Evolutionary conservation across 2,113 vertebrate species (phyloP).

Genomic region (Ceratotherium simum): DNA sequence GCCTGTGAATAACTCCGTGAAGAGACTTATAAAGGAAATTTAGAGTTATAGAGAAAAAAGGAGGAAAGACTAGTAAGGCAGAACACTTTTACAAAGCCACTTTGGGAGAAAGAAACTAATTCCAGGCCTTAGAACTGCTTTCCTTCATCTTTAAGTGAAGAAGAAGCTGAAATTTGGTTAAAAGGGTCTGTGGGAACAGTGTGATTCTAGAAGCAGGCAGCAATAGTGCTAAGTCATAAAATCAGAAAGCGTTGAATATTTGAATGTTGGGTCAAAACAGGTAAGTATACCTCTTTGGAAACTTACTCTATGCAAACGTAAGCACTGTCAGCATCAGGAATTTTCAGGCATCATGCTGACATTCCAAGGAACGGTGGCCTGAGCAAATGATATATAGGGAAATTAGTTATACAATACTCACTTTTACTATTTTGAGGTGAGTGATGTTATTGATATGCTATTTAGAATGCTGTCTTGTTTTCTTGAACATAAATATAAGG

Average conservation of each 20-base stretch:
- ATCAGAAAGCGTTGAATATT: background rate
- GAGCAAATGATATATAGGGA: background rate
- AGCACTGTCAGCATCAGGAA: background rate
- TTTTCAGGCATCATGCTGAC: background rate
- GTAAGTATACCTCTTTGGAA: constrained; percentile 18
- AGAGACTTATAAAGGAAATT: constrained; percentile 34
- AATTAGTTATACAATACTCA: background rate
- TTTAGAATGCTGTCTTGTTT: constrained; percentile 19
- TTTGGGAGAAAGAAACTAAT: background rate
- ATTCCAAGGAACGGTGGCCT: background rate
- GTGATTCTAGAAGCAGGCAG: background rate
- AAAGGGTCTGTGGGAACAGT: background rate
- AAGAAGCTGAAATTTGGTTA: background rate
- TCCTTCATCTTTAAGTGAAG: constrained; percentile 19
- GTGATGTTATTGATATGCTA: background rate
- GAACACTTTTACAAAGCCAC: background rate
- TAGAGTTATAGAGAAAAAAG: background rate
- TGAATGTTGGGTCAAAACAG: background rate
- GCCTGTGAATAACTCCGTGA: background rate
- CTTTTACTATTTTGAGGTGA: background rate
- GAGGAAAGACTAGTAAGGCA: background rate
- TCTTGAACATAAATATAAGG: constrained; percentile 18
- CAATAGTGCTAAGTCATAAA: background rate
- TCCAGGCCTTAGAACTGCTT: background rate
- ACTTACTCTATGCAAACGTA: background rate